Conservation (phyloP, 2,888 invertebrate species). For the Noctua janthina region DNA sequence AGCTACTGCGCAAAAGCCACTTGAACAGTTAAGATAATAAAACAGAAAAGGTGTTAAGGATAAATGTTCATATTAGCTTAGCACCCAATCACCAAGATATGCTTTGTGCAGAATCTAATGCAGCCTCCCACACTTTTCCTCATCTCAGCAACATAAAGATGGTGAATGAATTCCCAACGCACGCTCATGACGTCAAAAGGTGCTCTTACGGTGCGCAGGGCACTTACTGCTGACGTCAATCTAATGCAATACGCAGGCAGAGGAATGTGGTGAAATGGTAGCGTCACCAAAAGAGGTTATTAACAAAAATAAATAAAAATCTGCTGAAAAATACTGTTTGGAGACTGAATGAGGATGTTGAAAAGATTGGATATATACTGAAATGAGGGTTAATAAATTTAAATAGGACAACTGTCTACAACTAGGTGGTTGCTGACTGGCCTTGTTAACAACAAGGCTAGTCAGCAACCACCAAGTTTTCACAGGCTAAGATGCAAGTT, state of each 20-base stretch:
- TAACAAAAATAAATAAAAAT: background rate
- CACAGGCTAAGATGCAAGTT: background rate
- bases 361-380: background rate
- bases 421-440: background rate
- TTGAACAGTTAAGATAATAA: conserved; percentile 3
- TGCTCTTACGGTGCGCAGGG: background rate
- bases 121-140: conserved; percentile 36
- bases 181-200: conserved; percentile 35
- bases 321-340: background rate
- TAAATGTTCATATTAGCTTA: conserved; percentile 24
- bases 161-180: conserved; percentile 21
- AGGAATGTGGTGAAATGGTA: conserved; percentile 2
- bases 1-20: background rate
- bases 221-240: conserved; percentile 31
- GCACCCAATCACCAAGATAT: conserved; percentile 1
- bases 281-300: background rate
- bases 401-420: background rate
- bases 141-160: conserved; percentile 7
- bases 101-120: background rate
- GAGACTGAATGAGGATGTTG: background rate
- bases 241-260: conserved; percentile 2
- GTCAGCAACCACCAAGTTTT: too few relatives aligned
- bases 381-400: background rate
- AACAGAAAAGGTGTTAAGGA: conserved; percentile 23
- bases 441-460: too few relatives aligned